A percentile compares a stretch with the other conserved stretches of the same genome.
Conservation (phyloP, 2,888 invertebrate species). For the Sympetrum striolatum region DNA sequence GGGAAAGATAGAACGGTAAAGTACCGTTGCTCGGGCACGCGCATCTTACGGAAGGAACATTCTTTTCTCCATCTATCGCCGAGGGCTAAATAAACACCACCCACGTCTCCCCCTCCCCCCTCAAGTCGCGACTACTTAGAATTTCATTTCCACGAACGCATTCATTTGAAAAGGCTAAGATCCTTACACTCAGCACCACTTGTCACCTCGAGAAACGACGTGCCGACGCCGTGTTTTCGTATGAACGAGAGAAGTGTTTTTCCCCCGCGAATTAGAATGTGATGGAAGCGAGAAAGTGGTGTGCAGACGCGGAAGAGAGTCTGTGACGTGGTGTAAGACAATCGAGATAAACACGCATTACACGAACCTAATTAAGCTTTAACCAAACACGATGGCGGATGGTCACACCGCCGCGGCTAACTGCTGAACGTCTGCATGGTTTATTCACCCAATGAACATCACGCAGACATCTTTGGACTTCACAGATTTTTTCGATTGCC, state of each 20-base stretch:
- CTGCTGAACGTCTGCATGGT: no score
- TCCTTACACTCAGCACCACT: background rate
- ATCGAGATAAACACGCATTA: no score
- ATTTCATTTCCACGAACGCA: background rate
- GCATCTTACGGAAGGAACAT: background rate
- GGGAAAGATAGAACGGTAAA: background rate
- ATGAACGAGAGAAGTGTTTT: background rate
- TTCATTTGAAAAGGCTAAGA: background rate
- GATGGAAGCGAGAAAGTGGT: background rate
- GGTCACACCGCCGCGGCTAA: no score
- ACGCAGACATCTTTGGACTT: no score
- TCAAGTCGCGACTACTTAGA: background rate
- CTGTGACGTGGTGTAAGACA: no score
- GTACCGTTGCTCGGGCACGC: background rate
- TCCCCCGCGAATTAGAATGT: background rate
- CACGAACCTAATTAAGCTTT: no score
- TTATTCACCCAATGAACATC: no score
- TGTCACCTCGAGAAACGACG: background rate
- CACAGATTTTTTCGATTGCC: no score
- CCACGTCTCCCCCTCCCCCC: background rate
- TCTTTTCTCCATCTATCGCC: background rate
- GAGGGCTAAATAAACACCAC: background rate
- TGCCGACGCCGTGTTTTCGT: background rate
- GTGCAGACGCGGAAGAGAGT: background rate
- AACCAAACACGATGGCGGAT: no score